Percentiles rank a stretch among this genome's conserved stretches.
Evolutionary conservation across 2,113 vertebrate genomes (phyloP).

Genomic region (Grammomys dolichurus): DNA sequence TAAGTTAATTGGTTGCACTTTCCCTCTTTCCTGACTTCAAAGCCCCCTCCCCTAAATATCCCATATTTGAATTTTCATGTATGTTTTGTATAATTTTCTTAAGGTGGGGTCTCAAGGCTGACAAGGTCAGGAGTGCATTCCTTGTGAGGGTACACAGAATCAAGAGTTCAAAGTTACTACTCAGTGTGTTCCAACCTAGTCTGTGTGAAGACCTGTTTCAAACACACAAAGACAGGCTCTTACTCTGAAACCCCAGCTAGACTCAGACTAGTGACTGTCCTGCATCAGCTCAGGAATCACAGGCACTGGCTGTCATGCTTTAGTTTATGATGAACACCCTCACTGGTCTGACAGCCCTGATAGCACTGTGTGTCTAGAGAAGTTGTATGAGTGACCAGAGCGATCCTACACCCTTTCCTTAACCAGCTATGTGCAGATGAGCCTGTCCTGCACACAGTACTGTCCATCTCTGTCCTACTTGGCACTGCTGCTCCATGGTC

Average conservation of each 20-base stretch:
- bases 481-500: not conserved
- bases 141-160: not conserved
- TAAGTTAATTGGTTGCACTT: not conserved
- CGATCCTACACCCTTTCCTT: not conserved
- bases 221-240: not conserved
- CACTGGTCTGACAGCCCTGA: not conserved
- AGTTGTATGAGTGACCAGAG: not conserved
- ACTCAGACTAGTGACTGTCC: not conserved
- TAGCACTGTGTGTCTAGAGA: not conserved
- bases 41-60: not conserved
- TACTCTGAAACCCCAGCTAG: not conserved
- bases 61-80: not conserved
- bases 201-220: not conserved
- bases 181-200: not conserved
- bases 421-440: not conserved
- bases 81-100: not conserved
- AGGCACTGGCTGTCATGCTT: not conserved
- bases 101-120: not conserved
- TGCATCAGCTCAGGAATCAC: not conserved
- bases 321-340: not conserved
- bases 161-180: not conserved
- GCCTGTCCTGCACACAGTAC: not conserved
- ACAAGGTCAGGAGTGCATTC: not conserved
- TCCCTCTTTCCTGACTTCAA: not conserved
- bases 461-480: not conserved